These are phyloP conservation scores for Phainopepla nitens DNA, from an alignment of 2,113 vertebrate genomes.

Conservation along the genomic window DNA sequence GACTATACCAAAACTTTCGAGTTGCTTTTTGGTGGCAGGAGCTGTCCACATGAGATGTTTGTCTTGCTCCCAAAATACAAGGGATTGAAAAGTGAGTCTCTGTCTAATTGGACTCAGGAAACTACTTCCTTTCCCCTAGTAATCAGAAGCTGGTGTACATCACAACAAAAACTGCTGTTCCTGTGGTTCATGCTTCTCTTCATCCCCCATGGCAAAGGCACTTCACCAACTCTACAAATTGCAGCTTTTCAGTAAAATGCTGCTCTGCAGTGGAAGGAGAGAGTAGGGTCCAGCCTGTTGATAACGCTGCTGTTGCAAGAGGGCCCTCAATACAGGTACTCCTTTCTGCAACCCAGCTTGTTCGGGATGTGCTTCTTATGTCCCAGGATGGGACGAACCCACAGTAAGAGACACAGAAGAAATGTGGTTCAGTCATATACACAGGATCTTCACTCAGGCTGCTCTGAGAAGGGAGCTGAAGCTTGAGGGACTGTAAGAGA, in stretches of 20 bases:
- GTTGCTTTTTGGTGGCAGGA: neutral
- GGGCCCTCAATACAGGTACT: neutral
- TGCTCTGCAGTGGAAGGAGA: neutral
- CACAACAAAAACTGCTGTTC: neutral
- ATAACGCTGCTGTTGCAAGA: neutral
- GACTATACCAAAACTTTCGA: fast-evolving
- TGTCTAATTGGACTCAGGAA: neutral
- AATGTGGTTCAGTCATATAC: neutral
- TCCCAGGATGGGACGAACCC: neutral
- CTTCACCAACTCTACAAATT: neutral
- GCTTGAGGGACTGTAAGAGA: neutral
- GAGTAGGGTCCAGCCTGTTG: neutral
- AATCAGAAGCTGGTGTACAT: neutral
- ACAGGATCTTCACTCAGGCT: neutral
- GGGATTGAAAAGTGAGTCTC: neutral
- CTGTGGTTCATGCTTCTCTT: neutral
- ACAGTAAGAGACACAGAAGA: neutral
- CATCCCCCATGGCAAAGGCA: neutral
- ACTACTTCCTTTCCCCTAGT: neutral
- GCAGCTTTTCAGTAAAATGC: neutral
- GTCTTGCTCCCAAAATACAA: neutral
- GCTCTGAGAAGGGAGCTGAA: neutral
- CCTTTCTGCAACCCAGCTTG: neutral
- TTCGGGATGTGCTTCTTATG: neutral
- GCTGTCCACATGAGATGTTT: neutral